Evolutionary conservation across 2,113 vertebrate genomes (phyloP), one percentile per base, ranked within the genome.

Genomic region (Emberiza fucata): DNA sequence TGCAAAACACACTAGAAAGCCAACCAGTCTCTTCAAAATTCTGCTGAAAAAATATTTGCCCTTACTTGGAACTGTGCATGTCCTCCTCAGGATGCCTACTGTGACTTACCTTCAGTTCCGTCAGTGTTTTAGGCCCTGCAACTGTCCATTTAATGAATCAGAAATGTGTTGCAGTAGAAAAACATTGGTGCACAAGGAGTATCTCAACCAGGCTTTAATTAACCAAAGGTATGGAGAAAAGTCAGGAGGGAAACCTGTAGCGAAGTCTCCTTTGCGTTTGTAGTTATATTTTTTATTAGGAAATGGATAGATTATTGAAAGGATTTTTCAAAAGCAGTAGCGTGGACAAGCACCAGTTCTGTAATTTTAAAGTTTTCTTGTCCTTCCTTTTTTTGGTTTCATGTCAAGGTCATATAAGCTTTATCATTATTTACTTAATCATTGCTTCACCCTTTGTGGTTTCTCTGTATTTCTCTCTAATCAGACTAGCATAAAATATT

Each of bases 321-420:
- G 40, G 39, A 47, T 78, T 96, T 95, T 94, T 91, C 73, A 90
- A 94, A 97, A 95, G 39, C 94, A 64, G 83, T 95, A 95, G 47
- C 82, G 47, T 65, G 69, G 78, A 95, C 64, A 92, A 93, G 64
- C 65, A 91, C 86, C 82, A 81, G 29, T 93, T 95, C 91, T 96
- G 76, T 95, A 91, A 86, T 56, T 76, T 68, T 95, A 33, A 95
- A 91, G 7, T 87, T 81, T 96, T 93, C 29, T 92, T 91, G 14
- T 89, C 45, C 11, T 94, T 95, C 59, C 37, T 85, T 88, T 86
- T 92, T 61, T 61, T 73, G 8, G 24, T 91, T 92, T 59, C 20
- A 80, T 94, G 60, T 68, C 66, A 87, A 53, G 48, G 28, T 94
- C 9, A 5, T 86, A 21, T 65, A 85, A 35, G 33, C 75, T 95